A percentile compares a stretch with the other conserved stretches of the same genome.
Evolutionary conservation across 2,888 invertebrate species (phyloP).

Genomic region (Eupeodes luniger): DNA sequence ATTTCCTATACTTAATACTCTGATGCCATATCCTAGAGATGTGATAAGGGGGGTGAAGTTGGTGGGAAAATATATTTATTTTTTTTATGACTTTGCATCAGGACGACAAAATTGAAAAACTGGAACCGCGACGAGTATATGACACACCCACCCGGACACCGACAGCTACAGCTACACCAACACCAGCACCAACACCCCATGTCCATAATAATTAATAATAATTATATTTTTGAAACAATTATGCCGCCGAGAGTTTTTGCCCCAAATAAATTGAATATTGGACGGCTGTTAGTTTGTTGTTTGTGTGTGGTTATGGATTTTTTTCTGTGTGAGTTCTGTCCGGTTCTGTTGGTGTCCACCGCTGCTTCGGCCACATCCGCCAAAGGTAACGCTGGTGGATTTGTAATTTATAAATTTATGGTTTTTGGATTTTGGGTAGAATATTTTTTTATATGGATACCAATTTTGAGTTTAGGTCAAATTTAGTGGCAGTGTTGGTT

Average conservation of each 20-base stretch:
- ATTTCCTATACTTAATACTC: constrained; percentile 6
- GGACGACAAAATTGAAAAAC: constrained; percentile 47
- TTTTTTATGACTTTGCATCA: constrained; percentile 1
- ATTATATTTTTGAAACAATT: constrained; percentile 76
- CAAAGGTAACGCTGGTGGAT: constrained; percentile 54
- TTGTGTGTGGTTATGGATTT: constrained; percentile 49
- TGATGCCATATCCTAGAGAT: neutral
- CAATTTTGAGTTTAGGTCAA: constrained; percentile 45
- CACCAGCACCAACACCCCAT: constrained; percentile 9
- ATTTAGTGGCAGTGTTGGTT: constrained; percentile 67
- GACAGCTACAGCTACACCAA: neutral
- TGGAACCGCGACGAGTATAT: constrained; percentile 54
- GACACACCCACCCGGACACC: constrained; percentile 52
- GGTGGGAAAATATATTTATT: neutral
- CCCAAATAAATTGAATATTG: constrained; percentile 75
- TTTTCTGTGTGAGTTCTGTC: neutral
- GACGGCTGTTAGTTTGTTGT: constrained; percentile 56
- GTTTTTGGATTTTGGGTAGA: constrained; percentile 38
- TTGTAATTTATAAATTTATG: constrained; percentile 69
- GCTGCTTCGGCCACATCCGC: constrained; percentile 42
- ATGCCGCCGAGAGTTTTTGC: constrained; percentile 72
- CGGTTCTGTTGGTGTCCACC: neutral
- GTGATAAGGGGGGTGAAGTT: neutral
- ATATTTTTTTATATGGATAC: neutral
- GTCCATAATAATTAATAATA: constrained; percentile 75